Evolutionary conservation across 2,113 vertebrate genomes (phyloP).

Genomic region (Syrmaticus mikado): DNA sequence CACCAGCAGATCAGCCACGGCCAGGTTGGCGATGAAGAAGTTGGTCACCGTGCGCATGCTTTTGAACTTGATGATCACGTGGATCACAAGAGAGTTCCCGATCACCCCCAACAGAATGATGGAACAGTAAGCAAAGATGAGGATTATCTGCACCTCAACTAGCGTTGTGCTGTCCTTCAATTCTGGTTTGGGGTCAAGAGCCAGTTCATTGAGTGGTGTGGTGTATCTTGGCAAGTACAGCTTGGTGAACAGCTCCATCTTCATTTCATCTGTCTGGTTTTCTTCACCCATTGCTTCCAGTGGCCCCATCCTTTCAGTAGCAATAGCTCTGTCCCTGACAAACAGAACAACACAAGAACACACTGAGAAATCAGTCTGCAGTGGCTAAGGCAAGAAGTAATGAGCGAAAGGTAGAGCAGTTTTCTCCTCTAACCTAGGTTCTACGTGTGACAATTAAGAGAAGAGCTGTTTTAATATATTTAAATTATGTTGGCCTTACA

Average conservation of each 20-base stretch:
- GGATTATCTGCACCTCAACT: slow-evolving; percentile 86
- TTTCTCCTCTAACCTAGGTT: not conserved
- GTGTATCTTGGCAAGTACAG: slow-evolving; percentile 53
- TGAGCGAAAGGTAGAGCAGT: not conserved
- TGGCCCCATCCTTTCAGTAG: slow-evolving; percentile 66
- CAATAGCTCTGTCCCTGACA: not conserved
- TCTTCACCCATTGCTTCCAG: slow-evolving; percentile 72
- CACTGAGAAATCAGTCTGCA: not conserved
- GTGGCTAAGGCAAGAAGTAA: not conserved
- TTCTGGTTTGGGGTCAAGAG: slow-evolving; percentile 73
- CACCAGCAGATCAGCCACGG: slow-evolving; percentile 91
- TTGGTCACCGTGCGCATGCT: slow-evolving; percentile 93
- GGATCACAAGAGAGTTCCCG: slow-evolving; percentile 93
- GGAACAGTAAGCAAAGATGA: slow-evolving; percentile 91
- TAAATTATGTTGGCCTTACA: slow-evolving; percentile 28
- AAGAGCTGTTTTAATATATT: slow-evolving; percentile 4
- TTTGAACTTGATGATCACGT: slow-evolving; percentile 91
- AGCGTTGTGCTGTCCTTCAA: slow-evolving; percentile 90
- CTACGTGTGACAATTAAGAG: not conserved
- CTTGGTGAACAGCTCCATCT: slow-evolving; percentile 65
- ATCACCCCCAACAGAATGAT: slow-evolving; percentile 92
- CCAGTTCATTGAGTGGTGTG: slow-evolving; percentile 65
- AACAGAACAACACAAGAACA: not conserved
- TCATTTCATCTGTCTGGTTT: slow-evolving; percentile 78
- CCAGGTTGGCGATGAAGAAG: slow-evolving; percentile 94